These are phyloP conservation scores for Bubo scandiacus DNA, from an alignment of 2,113 vertebrate genomes.

Conservation along the genomic window DNA sequence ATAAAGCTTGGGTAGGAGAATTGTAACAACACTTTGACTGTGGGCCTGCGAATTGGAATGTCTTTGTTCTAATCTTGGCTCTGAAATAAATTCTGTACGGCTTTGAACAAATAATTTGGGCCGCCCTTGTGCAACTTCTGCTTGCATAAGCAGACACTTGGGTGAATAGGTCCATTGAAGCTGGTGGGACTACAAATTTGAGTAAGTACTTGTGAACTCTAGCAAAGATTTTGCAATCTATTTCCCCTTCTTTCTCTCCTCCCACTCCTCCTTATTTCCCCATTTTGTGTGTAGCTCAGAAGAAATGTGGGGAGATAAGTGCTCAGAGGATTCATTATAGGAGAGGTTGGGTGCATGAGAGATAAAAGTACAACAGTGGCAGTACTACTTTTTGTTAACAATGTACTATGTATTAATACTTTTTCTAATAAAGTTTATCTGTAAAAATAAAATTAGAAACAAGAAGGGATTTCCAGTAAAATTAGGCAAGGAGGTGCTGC, in stretches of 20 bases:
- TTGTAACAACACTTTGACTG: constrained; percentile 27
- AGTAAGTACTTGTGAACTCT: constrained; percentile 44
- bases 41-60: constrained; percentile 36
- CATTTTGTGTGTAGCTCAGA: constrained; percentile 6
- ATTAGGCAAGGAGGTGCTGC: background rate
- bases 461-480: constrained; percentile 7
- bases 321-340: background rate
- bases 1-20: constrained; percentile 13
- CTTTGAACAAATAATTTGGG: constrained; percentile 62
- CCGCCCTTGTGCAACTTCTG: constrained; percentile 51
- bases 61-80: constrained; percentile 61
- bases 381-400: background rate
- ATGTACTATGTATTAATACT: background rate
- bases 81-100: constrained; percentile 38
- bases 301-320: background rate
- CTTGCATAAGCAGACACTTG: constrained; percentile 56
- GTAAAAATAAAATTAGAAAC: background rate
- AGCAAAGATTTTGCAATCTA: constrained; percentile 26
- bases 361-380: background rate
- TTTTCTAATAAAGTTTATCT: background rate
- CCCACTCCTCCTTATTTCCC: constrained; percentile 1
- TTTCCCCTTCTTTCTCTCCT: constrained; percentile 33
- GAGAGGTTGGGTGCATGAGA: background rate
- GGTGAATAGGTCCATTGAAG: constrained; percentile 59
- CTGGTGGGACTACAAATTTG: constrained; percentile 32